Base-by-base conservation (phyloP, 2,888 invertebrate genomes). In the Pammene fasciana region DNA sequence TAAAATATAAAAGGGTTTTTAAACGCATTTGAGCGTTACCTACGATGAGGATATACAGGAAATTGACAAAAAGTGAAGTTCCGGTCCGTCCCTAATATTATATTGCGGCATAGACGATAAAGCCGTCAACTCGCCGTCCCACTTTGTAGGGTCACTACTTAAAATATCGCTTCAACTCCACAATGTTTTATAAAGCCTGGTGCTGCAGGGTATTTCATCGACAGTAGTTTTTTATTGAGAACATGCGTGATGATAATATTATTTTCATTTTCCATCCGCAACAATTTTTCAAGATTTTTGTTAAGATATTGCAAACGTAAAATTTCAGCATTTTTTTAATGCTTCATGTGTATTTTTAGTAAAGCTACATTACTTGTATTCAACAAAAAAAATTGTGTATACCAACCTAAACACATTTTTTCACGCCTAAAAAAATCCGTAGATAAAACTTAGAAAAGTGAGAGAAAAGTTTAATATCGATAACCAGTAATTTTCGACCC, bases 101-200 rank as follows among this genome's bases (percentile, higher is more conserved):
- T 57, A 57, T 16, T 41, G 41, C 48, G 4, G 48, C n/a, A 45
- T 18, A 50, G 43, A 60, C 64, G 34, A 72, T 46, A 65, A 70
- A 72, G 70, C 68, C 55, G 72, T 71, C 61, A 73, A 52, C 52
- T 61, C 60, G 67, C 67, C 64, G 70, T 71, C 73, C 67, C 72
- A 73, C 65, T 76, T 76, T 80, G 77, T 79, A 79, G 81, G 82
- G 81, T 79, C 80, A 77, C 80, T 82, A 79, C 84, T 84, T 82
- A 80, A 79, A 82, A 76, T 75, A 74, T 72, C 74, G 76, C 75
- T 78, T 75, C 75, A 77, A 73, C 77, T 82, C 76, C 79, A 83
- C 84, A 85, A 85, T 83, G 76, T 79, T 73, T 65, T 76, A 71
- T 74, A 73, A 79, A 76, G 76, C 73, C 75, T 36, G 16, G 16